Conservation (phyloP, 1,140 invertebrate species). For the Euura lappo region DNA sequence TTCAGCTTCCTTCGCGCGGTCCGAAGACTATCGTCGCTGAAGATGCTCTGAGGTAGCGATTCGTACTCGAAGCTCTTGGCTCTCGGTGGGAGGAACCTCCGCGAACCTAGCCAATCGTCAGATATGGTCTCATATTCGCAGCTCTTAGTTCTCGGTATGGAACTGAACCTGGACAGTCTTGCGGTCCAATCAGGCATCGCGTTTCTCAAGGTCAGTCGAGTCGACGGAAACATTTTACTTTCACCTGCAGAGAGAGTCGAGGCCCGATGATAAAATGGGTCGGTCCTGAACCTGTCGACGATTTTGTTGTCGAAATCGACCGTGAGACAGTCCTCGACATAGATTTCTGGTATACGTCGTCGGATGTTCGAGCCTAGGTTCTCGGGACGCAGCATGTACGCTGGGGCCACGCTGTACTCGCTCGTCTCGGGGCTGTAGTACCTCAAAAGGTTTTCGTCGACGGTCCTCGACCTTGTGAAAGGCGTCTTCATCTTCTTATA, state of each 20-base stretch:
- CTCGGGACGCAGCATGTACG: conserved; percentile 48
- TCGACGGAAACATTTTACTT: neutral
- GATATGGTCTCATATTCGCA: conserved; percentile 1
- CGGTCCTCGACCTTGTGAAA: conserved; percentile 56
- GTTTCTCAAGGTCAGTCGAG: neutral
- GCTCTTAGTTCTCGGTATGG: neutral
- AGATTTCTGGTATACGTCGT: conserved; percentile 52
- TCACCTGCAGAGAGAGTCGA: neutral
- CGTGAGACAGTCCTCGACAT: conserved; percentile 52
- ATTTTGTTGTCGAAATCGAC: conserved; percentile 50
- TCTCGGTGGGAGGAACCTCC: conserved; percentile 35
- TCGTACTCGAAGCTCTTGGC: conserved; percentile 56
- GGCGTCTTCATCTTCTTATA: conserved; percentile 59
- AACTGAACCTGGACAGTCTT: neutral
- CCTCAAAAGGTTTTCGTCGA: conserved; percentile 56
- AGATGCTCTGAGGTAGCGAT: conserved; percentile 53
- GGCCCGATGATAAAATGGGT: neutral
- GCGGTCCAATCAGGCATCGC: no score
- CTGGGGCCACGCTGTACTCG: conserved; percentile 52
- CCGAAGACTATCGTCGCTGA: conserved; percentile 58
- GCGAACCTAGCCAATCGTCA: neutral
- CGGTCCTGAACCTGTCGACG: conserved; percentile 42
- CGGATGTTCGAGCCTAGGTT: conserved; percentile 32
- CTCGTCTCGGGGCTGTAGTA: conserved; percentile 55
- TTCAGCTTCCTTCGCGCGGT: conserved; percentile 56